Conservation (phyloP, 2,888 invertebrate species). For the Noctua janthe region DNA sequence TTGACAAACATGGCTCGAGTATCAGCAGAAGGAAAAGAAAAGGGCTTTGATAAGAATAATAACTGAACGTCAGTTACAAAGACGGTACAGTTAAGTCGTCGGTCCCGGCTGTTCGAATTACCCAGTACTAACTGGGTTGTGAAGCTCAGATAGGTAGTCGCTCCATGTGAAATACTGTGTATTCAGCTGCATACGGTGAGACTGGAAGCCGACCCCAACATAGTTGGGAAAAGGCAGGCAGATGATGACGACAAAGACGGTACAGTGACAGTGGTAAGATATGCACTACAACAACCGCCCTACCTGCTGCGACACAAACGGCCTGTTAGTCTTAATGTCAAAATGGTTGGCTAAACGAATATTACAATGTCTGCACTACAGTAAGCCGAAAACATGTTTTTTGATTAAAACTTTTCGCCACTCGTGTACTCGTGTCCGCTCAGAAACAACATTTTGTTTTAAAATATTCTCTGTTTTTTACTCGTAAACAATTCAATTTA, state of each 20-base stretch:
- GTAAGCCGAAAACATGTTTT: constrained; percentile 18
- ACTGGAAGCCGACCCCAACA: too few relatives aligned
- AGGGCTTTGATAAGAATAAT: not conserved
- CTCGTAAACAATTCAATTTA: constrained; percentile 1
- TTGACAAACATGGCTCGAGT: not conserved
- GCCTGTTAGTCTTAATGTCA: not conserved
- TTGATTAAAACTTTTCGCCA: constrained; percentile 4
- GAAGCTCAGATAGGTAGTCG: too few relatives aligned
- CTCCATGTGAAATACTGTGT: too few relatives aligned
- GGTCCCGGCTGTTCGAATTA: too few relatives aligned
- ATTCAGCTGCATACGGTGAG: too few relatives aligned
- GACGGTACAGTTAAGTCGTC: too few relatives aligned
- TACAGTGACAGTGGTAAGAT: not conserved
- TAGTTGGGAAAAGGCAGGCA: too few relatives aligned
- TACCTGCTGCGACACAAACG: not conserved
- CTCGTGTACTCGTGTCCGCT: not conserved
- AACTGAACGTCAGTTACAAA: not conserved
- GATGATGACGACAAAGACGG: too few relatives aligned
- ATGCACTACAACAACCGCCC: not conserved
- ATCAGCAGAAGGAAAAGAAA: not conserved
- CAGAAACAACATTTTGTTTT: not conserved
- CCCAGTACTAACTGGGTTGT: too few relatives aligned
- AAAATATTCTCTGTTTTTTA: constrained; percentile 11
- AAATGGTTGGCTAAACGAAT: not conserved
- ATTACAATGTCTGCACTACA: not conserved